Base-by-base conservation (phyloP, 1,140 invertebrate species). In the Phenacoccus solenopsis region DNA sequence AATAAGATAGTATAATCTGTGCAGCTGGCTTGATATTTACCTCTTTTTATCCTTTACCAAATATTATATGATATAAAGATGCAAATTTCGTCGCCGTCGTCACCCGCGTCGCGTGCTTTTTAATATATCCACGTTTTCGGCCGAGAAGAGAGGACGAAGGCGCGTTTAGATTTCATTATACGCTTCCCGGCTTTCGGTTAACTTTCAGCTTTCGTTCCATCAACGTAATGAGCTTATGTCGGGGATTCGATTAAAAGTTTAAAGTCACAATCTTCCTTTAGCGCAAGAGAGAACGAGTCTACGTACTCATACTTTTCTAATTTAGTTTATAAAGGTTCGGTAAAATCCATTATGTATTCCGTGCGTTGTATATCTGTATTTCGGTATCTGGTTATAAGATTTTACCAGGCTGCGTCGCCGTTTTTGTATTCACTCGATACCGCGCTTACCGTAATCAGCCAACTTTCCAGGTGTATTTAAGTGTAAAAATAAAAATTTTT, bases 241-340 rank as follows among this genome's bases (percentile, higher is more conserved):
- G 59, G 59, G 25, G 59, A 64, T 64, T 64, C 59, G 59, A 64
- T 64, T 64, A 64, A 64, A 64, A 64, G 59, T 64, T 64, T 64
- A 27, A 64, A 64, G 59, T 64, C 25, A 64, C 59, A 64, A 64
- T 64, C 59, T 64, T 64, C 10, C 25, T 27, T 24, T 49, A 16
- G 12, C 4, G 38, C 16, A 49, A n/a, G 12, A 49, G 16, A 49
- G 5, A 3, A 10, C 38, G 16, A 49, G 38, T n/a, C n/a, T 49
- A 49, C 38, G 5, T 49, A 49, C 38, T 49, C 38, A 49, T 49
- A 49, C 38, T 49, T 49, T 49, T n/a, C 38, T 49, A 49, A 49
- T 49, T 49, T 49, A 49, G 12, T 49, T 49, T n/a, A 49, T 49
- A 49, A 49, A 49, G 38, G 38, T 49, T 49, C 38, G 38, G 38